These are phyloP conservation scores for Cyclura pinguis DNA, from an alignment of 2,797 vertebrate species.

Conservation along the genomic window DNA sequence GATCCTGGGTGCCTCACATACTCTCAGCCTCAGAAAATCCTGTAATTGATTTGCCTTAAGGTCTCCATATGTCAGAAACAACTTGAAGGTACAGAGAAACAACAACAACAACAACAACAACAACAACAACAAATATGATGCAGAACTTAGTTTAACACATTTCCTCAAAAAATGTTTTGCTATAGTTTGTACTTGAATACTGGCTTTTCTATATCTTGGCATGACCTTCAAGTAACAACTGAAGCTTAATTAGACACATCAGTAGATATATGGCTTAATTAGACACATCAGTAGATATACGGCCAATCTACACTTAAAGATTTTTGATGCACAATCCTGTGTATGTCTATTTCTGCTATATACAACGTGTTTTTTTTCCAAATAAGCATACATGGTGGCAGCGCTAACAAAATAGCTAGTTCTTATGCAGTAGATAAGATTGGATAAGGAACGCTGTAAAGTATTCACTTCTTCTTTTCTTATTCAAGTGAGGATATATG, in stretches of 20 bases:
- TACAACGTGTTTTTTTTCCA: not conserved
- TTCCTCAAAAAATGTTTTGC: not conserved
- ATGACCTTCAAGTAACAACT: not conserved
- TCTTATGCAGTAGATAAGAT: no score
- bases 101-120: no score
- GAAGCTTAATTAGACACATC: not conserved
- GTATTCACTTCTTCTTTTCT: no score
- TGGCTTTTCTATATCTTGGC: not conserved
- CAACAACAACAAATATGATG: not conserved
- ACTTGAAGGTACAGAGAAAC: no score
- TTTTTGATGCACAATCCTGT: not conserved
- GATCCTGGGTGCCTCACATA: no score
- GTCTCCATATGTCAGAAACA: no score
- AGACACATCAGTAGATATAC: not conserved
- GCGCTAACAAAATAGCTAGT: no score
- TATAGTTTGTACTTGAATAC: not conserved
- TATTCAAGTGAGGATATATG: no score
- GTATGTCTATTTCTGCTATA: not conserved
- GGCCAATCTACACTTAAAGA: not conserved
- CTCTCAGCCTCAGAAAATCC: no score
- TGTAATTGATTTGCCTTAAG: no score
- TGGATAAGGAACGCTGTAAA: no score
- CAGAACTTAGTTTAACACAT: not conserved
- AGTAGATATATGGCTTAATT: not conserved
- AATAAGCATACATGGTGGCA: not conserved